Percentiles rank a stretch among this genome's conserved stretches.
phyloP scores from a whole-genome alignment of 1,140 invertebrate species.

The Cephus cinctus region DNA sequence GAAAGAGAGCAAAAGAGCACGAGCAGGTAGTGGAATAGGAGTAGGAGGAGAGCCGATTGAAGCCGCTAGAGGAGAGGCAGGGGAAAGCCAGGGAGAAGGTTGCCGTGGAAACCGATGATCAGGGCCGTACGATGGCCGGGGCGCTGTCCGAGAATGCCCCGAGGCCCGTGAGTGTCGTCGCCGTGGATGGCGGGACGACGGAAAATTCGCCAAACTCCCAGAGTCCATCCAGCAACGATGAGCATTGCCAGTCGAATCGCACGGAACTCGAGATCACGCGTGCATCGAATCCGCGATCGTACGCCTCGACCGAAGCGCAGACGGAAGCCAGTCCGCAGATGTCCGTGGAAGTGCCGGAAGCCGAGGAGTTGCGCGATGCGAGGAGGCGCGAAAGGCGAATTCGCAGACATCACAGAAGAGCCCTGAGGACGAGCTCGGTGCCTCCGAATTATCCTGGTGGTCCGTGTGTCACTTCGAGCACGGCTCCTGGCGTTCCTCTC shows the following conservation, averaged over 20 bases:
- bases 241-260: not conserved
- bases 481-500: constrained; percentile 24
- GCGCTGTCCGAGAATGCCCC: constrained; percentile 50
- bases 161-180: constrained; percentile 49
- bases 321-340: constrained; percentile 30
- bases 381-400: constrained; percentile 46
- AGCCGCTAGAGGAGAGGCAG: not conserved
- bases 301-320: constrained; percentile 50
- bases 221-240: constrained; percentile 6
- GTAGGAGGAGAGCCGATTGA: too few relatives aligned
- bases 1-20: not conserved
- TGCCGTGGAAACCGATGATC: constrained; percentile 42
- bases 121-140: constrained; percentile 49
- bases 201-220: not conserved
- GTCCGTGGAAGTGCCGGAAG: constrained; percentile 18
- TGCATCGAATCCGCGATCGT: constrained; percentile 26
- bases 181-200: constrained; percentile 36
- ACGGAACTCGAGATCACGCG: constrained; percentile 8
- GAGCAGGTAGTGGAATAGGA: too few relatives aligned
- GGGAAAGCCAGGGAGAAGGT: constrained; percentile 12
- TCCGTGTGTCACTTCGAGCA: constrained; percentile 18
- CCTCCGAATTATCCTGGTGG: constrained; percentile 43
- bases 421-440: constrained; percentile 40
- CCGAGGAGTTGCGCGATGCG: constrained; percentile 37
- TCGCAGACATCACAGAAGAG: constrained; percentile 41